Conservation (phyloP, 2,888 invertebrate genomes). For the Adelphocoris suturalis region DNA sequence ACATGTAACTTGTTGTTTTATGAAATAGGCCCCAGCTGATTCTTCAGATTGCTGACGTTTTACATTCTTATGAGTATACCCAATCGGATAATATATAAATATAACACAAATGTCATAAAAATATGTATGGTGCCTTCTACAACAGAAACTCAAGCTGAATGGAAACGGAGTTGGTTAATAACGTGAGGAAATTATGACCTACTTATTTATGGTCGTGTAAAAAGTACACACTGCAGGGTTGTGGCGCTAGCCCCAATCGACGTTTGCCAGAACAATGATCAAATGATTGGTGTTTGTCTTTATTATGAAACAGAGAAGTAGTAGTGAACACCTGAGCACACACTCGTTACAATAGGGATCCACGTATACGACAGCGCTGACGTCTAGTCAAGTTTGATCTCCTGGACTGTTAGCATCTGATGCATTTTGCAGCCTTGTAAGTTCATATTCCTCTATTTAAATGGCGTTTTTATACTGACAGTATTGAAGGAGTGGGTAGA, state of each 20-base stretch:
- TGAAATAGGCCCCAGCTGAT: no score
- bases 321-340: constrained; percentile 30
- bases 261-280: constrained; percentile 26
- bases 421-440: neutral
- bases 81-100: no score
- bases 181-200: neutral
- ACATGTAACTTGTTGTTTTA: no score
- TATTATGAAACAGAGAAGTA: constrained; percentile 27
- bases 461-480: neutral
- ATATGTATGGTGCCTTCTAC: no score
- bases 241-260: neutral
- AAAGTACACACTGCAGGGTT: neutral
- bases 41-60: no score
- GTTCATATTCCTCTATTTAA: neutral
- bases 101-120: no score
- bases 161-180: neutral
- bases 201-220: neutral
- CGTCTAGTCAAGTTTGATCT: constrained; percentile 49
- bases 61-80: no score
- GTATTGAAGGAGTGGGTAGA: no score
- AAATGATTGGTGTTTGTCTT: constrained; percentile 41
- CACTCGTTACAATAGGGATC: constrained; percentile 10
- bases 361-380: neutral
- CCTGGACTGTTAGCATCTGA: constrained; percentile 5
- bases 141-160: no score